Evolutionary conservation across 2,113 vertebrate genomes (phyloP).

Genomic region (Apodemus sylvaticus): DNA sequence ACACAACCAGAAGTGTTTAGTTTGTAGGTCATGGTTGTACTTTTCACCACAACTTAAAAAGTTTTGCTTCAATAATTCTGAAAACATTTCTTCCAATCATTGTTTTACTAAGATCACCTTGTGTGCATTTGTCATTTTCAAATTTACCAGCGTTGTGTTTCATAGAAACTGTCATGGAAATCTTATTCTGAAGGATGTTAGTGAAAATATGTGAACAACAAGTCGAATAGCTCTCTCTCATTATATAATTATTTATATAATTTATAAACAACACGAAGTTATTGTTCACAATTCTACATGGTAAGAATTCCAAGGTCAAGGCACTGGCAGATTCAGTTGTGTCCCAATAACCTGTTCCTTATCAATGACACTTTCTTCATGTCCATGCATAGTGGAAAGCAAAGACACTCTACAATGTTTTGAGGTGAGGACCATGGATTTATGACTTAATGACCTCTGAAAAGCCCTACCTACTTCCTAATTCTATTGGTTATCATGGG

Average conservation of each 20-base stretch:
- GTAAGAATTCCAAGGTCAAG: not conserved
- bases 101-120: not conserved
- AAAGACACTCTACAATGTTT: not conserved
- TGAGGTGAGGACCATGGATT: not conserved
- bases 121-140: not conserved
- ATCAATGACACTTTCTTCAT: not conserved
- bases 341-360: not conserved
- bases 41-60: conserved; percentile 30
- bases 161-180: not conserved
- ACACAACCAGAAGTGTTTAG: not conserved
- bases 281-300: not conserved
- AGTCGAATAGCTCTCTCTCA: conserved; percentile 13
- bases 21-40: not conserved
- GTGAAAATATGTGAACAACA: not conserved
- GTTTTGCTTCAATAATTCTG: conserved; percentile 11
- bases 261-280: not conserved
- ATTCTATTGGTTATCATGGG: not conserved
- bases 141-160: not conserved
- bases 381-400: not conserved
- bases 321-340: not conserved
- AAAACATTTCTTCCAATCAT: conserved; percentile 8
- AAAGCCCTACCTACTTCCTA: not conserved
- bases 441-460: not conserved
- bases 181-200: not conserved
- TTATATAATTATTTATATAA: no score